A percentile compares a stretch with the other conserved stretches of the same genome.
Conservation (phyloP, 2,113 vertebrate species). For the Entomyzon cyanotis region DNA sequence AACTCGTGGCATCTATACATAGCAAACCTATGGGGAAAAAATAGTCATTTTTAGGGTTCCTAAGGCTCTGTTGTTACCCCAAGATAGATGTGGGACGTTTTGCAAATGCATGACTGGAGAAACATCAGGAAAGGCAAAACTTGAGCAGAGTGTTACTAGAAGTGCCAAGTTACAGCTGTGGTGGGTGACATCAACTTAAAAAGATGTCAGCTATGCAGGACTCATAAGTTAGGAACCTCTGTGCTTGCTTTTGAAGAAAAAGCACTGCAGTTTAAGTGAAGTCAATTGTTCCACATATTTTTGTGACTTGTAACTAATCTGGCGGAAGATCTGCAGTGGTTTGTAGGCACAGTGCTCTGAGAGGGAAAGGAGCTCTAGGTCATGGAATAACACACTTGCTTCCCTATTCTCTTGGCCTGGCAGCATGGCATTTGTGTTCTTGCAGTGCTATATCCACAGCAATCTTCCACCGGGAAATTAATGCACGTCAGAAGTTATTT, state of each 20-base stretch:
- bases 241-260: slow-evolving; percentile 33
- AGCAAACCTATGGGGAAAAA: background rate
- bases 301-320: background rate
- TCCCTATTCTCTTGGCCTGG: background rate
- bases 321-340: background rate
- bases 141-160: background rate
- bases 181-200: background rate
- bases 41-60: background rate
- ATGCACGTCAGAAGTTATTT: background rate
- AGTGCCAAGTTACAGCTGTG: background rate
- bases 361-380: background rate
- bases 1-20: background rate
- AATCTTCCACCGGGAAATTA: background rate
- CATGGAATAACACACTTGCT: background rate
- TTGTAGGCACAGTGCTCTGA: background rate
- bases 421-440: background rate
- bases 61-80: background rate
- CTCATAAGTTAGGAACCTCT: background rate
- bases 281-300: background rate
- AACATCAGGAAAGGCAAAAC: background rate
- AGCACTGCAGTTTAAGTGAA: background rate
- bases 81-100: background rate
- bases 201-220: background rate
- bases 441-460: background rate
- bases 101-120: background rate